Evolutionary conservation across 2,797 vertebrate genomes (phyloP).

Genomic region (Notolabrus celidotus): DNA sequence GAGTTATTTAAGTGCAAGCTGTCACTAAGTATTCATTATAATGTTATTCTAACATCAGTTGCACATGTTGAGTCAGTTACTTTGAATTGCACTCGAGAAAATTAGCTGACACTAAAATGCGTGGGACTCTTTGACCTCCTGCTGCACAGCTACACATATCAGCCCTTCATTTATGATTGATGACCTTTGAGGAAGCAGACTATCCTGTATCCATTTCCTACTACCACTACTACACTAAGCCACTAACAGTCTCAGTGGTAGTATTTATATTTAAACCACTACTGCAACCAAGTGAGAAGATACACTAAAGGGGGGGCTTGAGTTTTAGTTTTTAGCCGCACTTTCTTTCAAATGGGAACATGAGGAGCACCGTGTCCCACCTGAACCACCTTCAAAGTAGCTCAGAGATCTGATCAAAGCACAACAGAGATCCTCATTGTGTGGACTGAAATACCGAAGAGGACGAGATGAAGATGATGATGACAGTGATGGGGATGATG

Average conservation of each 20-base stretch:
- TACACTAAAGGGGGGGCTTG: too few species aligned
- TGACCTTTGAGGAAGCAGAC: conserved; percentile 64
- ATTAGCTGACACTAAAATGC: conserved; percentile 22
- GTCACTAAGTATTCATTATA: not conserved
- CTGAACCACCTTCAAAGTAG: conserved; percentile 50
- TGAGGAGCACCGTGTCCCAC: conserved; percentile 59
- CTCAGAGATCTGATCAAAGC: conserved; percentile 49
- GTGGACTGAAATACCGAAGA: conserved; percentile 46
- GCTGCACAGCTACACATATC: conserved; percentile 56
- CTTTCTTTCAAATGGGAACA: conserved; percentile 52
- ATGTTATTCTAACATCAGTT: not conserved
- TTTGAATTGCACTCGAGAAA: conserved; percentile 11
- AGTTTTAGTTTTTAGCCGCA: conserved; percentile 31
- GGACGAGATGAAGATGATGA: conserved; percentile 32
- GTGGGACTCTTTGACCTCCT: conserved; percentile 56
- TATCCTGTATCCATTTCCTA: conserved; percentile 40
- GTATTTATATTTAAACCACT: conserved; percentile 31
- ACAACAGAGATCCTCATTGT: conserved; percentile 52
- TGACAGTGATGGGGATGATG: conserved; percentile 44
- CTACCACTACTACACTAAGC: conserved; percentile 32
- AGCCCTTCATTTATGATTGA: conserved; percentile 77
- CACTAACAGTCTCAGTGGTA: conserved; percentile 5
- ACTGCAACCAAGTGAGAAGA: conserved; percentile 4
- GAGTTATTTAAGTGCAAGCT: not conserved
- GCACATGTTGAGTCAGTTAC: not conserved